A percentile compares a stretch with the other conserved stretches of the same genome.
These are phyloP conservation scores for Euthynnus affinis DNA, from an alignment of 2,797 vertebrate genomes.

Conservation along the genomic window DNA sequence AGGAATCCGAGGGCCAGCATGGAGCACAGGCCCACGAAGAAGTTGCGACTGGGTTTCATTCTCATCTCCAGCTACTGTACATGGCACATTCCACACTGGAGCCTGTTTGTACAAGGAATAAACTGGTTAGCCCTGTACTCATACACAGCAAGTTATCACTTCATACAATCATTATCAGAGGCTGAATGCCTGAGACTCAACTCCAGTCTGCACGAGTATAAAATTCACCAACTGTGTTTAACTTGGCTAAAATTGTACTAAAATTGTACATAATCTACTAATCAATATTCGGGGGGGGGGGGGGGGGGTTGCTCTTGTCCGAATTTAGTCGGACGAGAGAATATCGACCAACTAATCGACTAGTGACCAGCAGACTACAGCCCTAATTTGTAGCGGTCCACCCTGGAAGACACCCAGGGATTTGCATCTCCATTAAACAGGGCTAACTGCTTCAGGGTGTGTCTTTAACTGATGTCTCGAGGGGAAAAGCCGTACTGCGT, in stretches of 20 bases:
- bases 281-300: too few species aligned
- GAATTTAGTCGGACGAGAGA: too few species aligned
- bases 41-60: constrained; percentile 89
- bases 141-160: not conserved
- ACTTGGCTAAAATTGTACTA: too few species aligned
- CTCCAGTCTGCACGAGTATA: not conserved
- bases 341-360: too few species aligned
- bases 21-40: constrained; percentile 91
- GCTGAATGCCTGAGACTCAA: not conserved
- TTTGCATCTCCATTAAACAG: too few species aligned
- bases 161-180: not conserved
- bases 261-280: too few species aligned
- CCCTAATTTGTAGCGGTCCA: not conserved
- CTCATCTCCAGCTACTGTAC: constrained; percentile 85
- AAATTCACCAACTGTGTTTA: not conserved
- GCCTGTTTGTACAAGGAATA: constrained; percentile 30
- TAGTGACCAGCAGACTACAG: too few species aligned
- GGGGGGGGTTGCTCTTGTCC: too few species aligned
- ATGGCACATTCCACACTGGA: constrained; percentile 39
- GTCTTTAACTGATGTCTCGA: too few species aligned
- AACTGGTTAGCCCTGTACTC: constrained; percentile 3
- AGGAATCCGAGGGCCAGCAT: constrained; percentile 93
- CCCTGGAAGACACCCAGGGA: not conserved
- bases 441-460: too few species aligned
- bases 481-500: too few species aligned